Conservation (phyloP, 2,888 invertebrate species). For the Keiferia lycopersicella region DNA sequence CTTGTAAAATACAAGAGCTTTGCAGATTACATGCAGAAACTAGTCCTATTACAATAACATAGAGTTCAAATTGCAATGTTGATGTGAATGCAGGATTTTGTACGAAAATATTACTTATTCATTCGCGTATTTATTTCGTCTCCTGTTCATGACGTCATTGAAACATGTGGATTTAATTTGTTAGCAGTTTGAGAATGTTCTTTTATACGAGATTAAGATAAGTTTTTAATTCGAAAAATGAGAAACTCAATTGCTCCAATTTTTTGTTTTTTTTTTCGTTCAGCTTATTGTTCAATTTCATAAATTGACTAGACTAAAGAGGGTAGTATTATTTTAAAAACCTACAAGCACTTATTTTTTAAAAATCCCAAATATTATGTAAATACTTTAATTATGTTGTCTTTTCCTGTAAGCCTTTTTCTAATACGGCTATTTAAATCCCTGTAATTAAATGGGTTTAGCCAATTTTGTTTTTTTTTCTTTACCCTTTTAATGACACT, state of each 20-base stretch:
- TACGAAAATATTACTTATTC: conserved; percentile 8
- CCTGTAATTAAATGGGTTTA: conserved; percentile 7
- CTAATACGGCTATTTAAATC: not conserved
- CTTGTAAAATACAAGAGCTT: conserved; percentile 12
- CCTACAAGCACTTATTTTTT: too few species aligned
- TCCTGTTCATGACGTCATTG: conserved; percentile 18
- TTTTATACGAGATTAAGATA: not conserved
- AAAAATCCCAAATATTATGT: too few species aligned
- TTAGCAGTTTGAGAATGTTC: not conserved
- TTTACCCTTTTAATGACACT: conserved; percentile 24
- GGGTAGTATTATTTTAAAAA: too few species aligned
- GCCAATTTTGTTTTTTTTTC: conserved; percentile 20
- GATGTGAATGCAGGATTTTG: not conserved
- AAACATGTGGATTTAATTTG: conserved; percentile 19
- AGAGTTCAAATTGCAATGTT: not conserved
- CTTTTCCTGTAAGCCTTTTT: not conserved
- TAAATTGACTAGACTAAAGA: too few species aligned
- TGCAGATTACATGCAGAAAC: not conserved
- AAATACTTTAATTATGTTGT: not conserved
- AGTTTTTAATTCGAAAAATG: too few species aligned
- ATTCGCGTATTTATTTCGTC: not conserved
- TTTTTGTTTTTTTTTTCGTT: too few species aligned
- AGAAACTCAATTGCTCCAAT: too few species aligned
- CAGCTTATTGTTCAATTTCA: too few species aligned
- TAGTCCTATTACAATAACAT: not conserved